Base-by-base conservation (phyloP, 2,113 vertebrate species). In the Plestiodon gilberti region DNA sequence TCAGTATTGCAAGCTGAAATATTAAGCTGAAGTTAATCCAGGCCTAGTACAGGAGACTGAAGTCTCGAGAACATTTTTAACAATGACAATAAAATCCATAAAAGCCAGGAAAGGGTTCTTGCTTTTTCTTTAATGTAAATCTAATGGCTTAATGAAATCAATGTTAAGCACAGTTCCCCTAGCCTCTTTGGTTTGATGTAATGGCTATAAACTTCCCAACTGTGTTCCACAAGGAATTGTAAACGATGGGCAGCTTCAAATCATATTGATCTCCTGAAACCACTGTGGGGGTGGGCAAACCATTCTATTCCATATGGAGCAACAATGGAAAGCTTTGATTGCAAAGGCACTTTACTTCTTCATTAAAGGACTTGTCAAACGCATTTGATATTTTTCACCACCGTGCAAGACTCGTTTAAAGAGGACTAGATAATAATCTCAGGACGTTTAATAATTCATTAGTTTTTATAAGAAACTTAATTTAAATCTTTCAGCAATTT, bases 111-210 rank as follows among this genome's bases (percentile, higher is more conserved):
- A 90, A 92, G 88, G 61, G 64, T 48, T 65, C 0, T 0, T 73
- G 22, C 0, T 38, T 82, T 14, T 80, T 89, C 79, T 18, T 78
- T 76, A 77, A 40, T 40, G 33, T 48, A 81, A 79, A 87, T 79
- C 22, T 87, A 82, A 89, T 82, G 40, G 48, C 6, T 91, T 81
- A 88, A 65, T 74, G 78, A 86, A 91, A 88, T 75, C 13, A 62
- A 22, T 65, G 69, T 85, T 28, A 90, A 86, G 23, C 8, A 82
- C 13, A 73, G 80, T 62, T 67, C 48, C 59, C 23, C 13, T 73
- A 57, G 57, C 5, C 67, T 65, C 20, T 25, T 78, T 82, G 35
- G 52, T 48, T 62, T 82, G 15, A 70, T 77, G 1, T 75, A 88
- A 33, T 18, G 83, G 22, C 38, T 84, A 4, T 67, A 75, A 40